Base-by-base conservation (phyloP, 2,113 vertebrate genomes). In the Neodontobutis hainanensis region DNA sequence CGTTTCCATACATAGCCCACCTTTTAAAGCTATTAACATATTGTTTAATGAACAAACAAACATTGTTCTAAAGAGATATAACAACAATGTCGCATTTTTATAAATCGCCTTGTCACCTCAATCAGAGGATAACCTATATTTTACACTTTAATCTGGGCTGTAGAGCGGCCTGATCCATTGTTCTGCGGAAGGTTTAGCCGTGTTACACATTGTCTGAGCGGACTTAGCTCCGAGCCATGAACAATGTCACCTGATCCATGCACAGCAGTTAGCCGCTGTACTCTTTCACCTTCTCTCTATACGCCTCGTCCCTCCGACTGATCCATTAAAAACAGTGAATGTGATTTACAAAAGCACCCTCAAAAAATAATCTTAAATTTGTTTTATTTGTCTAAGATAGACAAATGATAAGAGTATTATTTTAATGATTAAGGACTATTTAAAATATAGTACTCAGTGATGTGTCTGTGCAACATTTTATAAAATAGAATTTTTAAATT, bases 41-140 rank as follows among this genome's bases (percentile, higher is more conserved):
- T 74, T 71, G 66, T 19, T 47, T 34, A 48, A 38, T 32, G 56
- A 63, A 66, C 42, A 56, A 66, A 32, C 53, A 32, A 46, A 56
- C 58, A 10, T 65, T 27, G 55, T 11, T 11, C 12, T 11, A 12
- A 16, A 19, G 14, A 15, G 53, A 34, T 36, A 3, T 34, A 43
- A 19, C 66, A 59, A 32, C 58, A 7, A 8, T 48, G 9, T 38
- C 9, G 32, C 43, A 58, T 58, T 61, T 65, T 48, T 16, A 3
- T 11, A 15, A 69, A 73, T 50, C 36, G 43, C 67, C 59, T 78
- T 85, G 67, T 69, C 73, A 74, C 81, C 78, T 85, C 52, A 86
- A 89, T 87, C 81, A 62, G 71, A 73, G 80, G 86, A 86, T 90
- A 91, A 91, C 90, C 91, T 90, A 89, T 75, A 85, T 91, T 85